phyloP scores from a whole-genome alignment of 2,797 vertebrate species.

The Eupleurogrammus muticus region DNA sequence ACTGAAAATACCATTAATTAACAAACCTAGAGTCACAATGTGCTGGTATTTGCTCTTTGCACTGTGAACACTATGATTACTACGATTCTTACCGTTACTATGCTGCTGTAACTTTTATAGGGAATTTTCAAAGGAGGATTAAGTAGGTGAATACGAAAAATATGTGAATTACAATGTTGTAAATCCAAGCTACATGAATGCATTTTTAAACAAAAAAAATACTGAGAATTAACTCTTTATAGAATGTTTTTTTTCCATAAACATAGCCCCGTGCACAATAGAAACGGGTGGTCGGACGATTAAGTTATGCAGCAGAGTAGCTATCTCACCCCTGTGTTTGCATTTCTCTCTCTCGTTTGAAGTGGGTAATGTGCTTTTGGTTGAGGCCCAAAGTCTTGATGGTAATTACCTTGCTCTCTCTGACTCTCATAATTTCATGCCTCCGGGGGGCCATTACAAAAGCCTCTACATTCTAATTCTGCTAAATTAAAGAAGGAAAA shows the following conservation, averaged over 20 bases:
- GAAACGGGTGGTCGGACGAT: slow-evolving; percentile 45
- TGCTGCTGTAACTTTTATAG: not conserved
- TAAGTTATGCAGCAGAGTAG: slow-evolving; percentile 38
- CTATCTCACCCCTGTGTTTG: slow-evolving; percentile 58
- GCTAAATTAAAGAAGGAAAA: slow-evolving; percentile 66
- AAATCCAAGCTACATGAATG: slow-evolving; percentile 15
- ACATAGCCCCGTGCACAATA: not conserved
- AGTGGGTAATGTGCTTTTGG: slow-evolving; percentile 76
- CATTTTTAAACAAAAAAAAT: not conserved
- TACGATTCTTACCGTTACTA: not conserved
- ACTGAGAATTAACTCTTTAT: slow-evolving; percentile 7
- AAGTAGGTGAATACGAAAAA: not conserved
- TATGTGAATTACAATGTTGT: not conserved
- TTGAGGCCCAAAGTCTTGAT: slow-evolving; percentile 71
- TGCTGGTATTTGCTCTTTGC: too few relatives aligned
- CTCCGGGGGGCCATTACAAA: slow-evolving; percentile 75
- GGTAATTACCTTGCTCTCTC: slow-evolving; percentile 79
- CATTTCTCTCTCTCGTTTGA: slow-evolving; percentile 69
- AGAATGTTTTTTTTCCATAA: slow-evolving; percentile 33
- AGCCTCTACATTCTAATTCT: slow-evolving; percentile 76
- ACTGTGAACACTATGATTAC: too few relatives aligned
- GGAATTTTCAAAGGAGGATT: slow-evolving; percentile 1
- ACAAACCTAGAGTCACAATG: not conserved
- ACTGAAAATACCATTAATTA: not conserved
- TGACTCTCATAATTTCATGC: slow-evolving; percentile 77